A percentile compares a stretch with the other conserved stretches of the same genome.
phyloP scores from a whole-genome alignment of 2,113 vertebrate species.

The Lamprologus sp. region DNA sequence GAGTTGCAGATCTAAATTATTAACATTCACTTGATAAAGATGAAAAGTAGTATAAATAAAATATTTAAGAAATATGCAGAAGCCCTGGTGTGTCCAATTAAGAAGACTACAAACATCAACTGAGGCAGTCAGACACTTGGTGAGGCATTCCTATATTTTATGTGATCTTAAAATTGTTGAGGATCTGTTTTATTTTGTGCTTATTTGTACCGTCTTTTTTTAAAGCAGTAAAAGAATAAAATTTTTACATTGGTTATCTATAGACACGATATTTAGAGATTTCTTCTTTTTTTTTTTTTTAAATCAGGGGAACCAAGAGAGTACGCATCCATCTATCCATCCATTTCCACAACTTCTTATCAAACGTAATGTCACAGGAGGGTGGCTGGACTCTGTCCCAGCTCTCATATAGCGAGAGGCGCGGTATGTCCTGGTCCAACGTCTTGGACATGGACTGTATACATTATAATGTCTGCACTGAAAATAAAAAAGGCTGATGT shows the following conservation, averaged over 20 bases:
- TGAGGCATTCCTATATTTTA: not conserved
- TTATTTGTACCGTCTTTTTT: not conserved
- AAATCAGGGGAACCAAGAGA: not conserved
- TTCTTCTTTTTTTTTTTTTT: fast-evolving
- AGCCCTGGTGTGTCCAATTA: not conserved
- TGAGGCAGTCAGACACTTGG: not conserved
- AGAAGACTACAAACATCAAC: not conserved
- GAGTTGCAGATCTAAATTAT: not conserved
- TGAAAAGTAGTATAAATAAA: not conserved
- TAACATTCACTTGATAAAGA: not conserved
- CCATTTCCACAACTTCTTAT: not conserved
- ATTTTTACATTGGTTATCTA: not conserved
- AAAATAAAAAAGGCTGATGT: not conserved
- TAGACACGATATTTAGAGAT: not conserved
- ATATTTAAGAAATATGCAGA: not conserved
- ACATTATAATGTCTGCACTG: not conserved
- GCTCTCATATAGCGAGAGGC: not conserved
- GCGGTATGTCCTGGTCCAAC: not conserved
- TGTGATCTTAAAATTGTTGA: not conserved
- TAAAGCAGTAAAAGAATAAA: not conserved
- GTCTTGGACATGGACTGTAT: not conserved
- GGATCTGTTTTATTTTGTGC: not conserved
- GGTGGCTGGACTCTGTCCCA: not conserved
- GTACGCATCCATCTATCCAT: not conserved
- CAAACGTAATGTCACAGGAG: not conserved